Evolutionary conservation across 30 jellyfish, hydroid and myxozoan genomes (phyloP).

Genomic region (Cassiopea xamachana): DNA sequence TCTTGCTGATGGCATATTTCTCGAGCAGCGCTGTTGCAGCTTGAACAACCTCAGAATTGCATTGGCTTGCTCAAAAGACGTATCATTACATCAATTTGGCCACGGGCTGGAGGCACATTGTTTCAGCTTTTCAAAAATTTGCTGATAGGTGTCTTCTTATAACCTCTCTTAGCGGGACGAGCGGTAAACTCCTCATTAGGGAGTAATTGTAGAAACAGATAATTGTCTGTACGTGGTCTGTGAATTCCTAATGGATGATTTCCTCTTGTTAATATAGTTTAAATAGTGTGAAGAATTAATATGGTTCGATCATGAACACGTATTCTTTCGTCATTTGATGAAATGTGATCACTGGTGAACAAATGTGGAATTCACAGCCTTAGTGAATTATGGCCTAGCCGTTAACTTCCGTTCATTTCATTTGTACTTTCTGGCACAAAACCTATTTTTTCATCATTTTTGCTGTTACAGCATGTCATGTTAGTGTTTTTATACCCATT

Average conservation of each 20-base stretch:
- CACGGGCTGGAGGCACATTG: background rate
- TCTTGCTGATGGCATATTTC: no score
- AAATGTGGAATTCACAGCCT: background rate
- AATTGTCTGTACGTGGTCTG: background rate
- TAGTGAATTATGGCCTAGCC: no score
- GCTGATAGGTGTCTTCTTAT: background rate
- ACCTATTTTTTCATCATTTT: no score
- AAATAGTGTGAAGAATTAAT: background rate
- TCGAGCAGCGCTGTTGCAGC: no score
- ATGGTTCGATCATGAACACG: background rate
- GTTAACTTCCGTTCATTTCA: no score
- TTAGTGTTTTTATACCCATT: no score
- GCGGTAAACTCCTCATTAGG: slow-evolving; percentile 22
- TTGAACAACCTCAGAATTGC: no score
- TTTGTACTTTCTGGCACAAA: no score
- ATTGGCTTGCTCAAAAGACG: no score
- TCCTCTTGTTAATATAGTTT: slow-evolving; percentile 26
- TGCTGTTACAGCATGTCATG: no score
- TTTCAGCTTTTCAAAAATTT: background rate
- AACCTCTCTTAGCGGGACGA: background rate
- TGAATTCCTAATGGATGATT: slow-evolving; percentile 11
- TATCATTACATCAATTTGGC: no score
- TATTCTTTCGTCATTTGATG: background rate
- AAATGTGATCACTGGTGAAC: background rate
- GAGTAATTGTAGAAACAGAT: slow-evolving; percentile 33